Evolutionary conservation across 2,888 invertebrate species (phyloP), one percentile per base, ranked within the genome.

Genomic region (Cloeon dipterum): DNA sequence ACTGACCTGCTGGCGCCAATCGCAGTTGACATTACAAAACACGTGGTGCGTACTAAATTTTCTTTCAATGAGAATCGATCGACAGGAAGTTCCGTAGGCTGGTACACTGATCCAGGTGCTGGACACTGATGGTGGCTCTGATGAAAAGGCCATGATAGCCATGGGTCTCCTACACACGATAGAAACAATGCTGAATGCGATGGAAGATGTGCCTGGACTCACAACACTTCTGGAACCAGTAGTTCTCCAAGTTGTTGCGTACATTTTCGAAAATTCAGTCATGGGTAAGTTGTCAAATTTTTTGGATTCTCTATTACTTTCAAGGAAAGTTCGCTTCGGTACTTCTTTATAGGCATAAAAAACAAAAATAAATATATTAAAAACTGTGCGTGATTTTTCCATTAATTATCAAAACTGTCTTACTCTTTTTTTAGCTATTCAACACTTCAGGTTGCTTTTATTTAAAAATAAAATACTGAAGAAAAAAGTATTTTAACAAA

Each of bases 161-260:
- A 91, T 96, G 83, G 93, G 94, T 16, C 64, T 98, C 20, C 62
- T 98, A 10, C 93, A 85, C 53, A 93, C 96, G 3, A 83, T 98
- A 57, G 93, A 96, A 58, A 93, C 89, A 0, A 67, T 98, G 23
- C 62, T 96, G 11, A 81, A 76, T 44, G 89, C 91, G 3, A 86
- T 94, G 85, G 91, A 91, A 51, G 76, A 85, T 41, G 66, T 70
- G 41, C 65, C 67, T 0, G 74, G 85, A 54, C 81, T 96, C 26
- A 74, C 91, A 65, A 66, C 69, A 21, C 75, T 81, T 50, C 63
- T 98, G 37, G 93, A 96, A 57, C 88, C 86, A 35, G 83, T 82
- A 39, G 85, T 96, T 13, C 65, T 94, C 21, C 77, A 82, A 57
- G 86, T 94, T 16, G 74, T 96, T 25, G 58, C 57, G 21, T 54